phyloP scores from a whole-genome alignment of 2,113 vertebrate genomes.

The Oenanthe melanoleuca region DNA sequence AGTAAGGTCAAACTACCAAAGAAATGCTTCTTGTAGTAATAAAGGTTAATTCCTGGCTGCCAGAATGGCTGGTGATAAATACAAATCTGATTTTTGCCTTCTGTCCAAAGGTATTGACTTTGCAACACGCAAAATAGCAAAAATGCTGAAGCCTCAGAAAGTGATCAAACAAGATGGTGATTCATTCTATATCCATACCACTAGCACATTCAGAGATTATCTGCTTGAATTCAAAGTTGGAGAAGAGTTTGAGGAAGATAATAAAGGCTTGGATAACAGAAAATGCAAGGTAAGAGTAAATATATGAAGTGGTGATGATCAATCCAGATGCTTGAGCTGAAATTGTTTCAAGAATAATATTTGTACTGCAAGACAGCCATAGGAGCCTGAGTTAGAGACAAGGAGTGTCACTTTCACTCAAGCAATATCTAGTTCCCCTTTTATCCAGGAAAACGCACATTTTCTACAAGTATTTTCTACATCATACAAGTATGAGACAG shows the following conservation, averaged over 20 bases:
- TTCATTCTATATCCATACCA: constrained; percentile 78
- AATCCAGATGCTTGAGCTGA: background rate
- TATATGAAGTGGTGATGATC: background rate
- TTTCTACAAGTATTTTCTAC: background rate
- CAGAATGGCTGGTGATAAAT: background rate
- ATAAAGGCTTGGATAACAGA: constrained; percentile 86
- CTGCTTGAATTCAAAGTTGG: constrained; percentile 79
- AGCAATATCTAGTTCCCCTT: background rate
- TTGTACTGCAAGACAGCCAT: background rate
- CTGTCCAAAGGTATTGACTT: constrained; percentile 81
- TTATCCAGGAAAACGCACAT: background rate
- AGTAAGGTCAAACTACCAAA: background rate
- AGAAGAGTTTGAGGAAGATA: constrained; percentile 87
- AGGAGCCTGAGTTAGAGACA: background rate
- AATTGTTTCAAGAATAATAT: background rate
- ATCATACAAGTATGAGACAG: background rate
- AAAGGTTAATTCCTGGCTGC: background rate
- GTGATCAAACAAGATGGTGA: constrained; percentile 82
- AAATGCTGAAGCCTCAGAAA: constrained; percentile 83
- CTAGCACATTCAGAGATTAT: constrained; percentile 83
- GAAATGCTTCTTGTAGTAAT: background rate
- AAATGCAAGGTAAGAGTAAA: constrained; percentile 80
- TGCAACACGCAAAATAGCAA: constrained; percentile 81
- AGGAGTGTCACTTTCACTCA: background rate
- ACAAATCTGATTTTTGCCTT: background rate